phyloP scores from a whole-genome alignment of 2,113 vertebrate genomes.

The Corvus moneduloides region DNA sequence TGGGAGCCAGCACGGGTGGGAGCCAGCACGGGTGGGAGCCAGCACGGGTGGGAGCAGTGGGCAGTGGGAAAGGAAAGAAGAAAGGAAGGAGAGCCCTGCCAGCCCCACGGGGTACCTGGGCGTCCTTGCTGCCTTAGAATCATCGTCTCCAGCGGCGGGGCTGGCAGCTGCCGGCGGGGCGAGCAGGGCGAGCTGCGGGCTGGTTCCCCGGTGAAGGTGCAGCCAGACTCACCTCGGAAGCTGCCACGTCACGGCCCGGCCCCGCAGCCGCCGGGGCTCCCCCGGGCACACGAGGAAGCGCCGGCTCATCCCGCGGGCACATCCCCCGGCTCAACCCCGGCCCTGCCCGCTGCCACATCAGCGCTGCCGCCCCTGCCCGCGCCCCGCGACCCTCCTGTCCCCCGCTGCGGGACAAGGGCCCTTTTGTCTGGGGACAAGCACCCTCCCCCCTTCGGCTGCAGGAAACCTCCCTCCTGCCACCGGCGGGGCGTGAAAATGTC shows the following conservation, averaged over 20 bases:
- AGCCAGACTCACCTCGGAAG: neutral
- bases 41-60: neutral
- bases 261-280: neutral
- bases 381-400: neutral
- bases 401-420: neutral
- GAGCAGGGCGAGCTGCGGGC: neutral
- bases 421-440: conserved; percentile 14
- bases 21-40: neutral
- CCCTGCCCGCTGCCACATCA: neutral
- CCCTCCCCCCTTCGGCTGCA: neutral
- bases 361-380: neutral
- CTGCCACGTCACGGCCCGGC: conserved; percentile 45
- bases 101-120: neutral
- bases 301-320: neutral
- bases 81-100: neutral
- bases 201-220: neutral
- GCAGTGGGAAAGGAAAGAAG: rapidly evolving
- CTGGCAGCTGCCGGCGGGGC: neutral
- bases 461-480: neutral
- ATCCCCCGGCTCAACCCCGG: neutral
- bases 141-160: neutral
- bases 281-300: neutral
- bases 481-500: rapidly evolving
- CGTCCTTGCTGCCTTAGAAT: neutral
- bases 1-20: neutral